phyloP scores from a whole-genome alignment of 1,140 invertebrate genomes.

The Drosophila miranda region DNA sequence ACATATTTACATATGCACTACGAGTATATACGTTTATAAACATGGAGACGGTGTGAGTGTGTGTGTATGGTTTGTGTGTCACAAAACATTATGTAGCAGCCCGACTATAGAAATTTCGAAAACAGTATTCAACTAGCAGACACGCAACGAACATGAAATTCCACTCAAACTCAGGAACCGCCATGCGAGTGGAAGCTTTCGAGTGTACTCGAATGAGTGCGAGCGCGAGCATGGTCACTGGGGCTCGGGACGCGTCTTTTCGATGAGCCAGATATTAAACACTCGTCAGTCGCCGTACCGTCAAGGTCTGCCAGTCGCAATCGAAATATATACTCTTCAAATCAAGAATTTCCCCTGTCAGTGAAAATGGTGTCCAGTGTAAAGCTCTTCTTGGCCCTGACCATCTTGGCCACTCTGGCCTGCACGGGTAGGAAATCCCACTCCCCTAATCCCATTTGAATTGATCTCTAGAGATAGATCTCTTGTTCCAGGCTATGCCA shows the following conservation, averaged over 20 bases:
- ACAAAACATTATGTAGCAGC: conserved; percentile 51
- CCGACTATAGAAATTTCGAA: conserved; percentile 47
- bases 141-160: conserved; percentile 23
- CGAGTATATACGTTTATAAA: background rate
- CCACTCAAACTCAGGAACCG: conserved; percentile 18
- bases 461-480: background rate
- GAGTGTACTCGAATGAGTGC: conserved; percentile 20
- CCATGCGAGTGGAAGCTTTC: conserved; percentile 20
- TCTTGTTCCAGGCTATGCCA: conserved; percentile 57
- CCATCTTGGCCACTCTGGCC: conserved; percentile 64
- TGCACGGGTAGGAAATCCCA: conserved; percentile 52
- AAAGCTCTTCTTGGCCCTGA: conserved; percentile 58
- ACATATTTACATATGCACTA: conserved; percentile 31
- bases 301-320: conserved; percentile 31
- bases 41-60: background rate
- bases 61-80: conserved; percentile 35
- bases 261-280: conserved; percentile 31
- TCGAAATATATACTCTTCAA: background rate
- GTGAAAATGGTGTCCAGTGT: conserved; percentile 69
- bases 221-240: conserved; percentile 8
- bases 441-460: background rate
- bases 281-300: conserved; percentile 24
- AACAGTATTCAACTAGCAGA: conserved; percentile 43
- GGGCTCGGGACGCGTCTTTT: conserved; percentile 15
- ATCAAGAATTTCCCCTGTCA: background rate